These are phyloP conservation scores for Poicephalus meyeri DNA, from an alignment of 2,113 vertebrate genomes.

Conservation along the genomic window DNA sequence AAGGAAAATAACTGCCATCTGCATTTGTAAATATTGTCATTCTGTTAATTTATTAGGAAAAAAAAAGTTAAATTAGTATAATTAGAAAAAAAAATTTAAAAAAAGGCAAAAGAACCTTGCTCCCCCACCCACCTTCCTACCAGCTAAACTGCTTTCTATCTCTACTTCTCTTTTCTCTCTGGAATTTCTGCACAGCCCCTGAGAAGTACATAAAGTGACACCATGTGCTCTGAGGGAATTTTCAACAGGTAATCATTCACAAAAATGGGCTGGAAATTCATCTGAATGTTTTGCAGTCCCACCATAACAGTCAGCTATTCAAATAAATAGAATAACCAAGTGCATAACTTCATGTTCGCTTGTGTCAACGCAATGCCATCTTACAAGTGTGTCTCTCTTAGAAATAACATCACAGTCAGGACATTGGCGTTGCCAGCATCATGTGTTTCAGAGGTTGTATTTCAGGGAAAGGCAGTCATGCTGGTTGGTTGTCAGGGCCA, in stretches of 20 bases:
- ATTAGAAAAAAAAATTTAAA: not conserved
- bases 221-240: not conserved
- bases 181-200: not conserved
- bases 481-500: not conserved
- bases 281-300: not conserved
- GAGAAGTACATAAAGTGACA: not conserved
- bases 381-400: not conserved
- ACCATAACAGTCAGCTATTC: not conserved
- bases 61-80: not conserved
- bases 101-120: accelerated
- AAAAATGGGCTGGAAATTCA: not conserved
- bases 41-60: not conserved
- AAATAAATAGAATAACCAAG: not conserved
- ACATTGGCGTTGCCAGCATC: not conserved
- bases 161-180: not conserved
- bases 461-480: not conserved
- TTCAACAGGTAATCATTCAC: not conserved
- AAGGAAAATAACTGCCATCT: not conserved
- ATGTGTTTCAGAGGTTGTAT: accelerated
- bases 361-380: not conserved
- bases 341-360: not conserved
- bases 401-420: not conserved
- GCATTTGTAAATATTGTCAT: not conserved
- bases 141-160: not conserved
- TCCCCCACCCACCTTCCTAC: accelerated